Percentiles rank a stretch among this genome's conserved stretches.
Evolutionary conservation across 2,888 invertebrate species (phyloP).

Genomic region (Sceliomorpha sp.): DNA sequence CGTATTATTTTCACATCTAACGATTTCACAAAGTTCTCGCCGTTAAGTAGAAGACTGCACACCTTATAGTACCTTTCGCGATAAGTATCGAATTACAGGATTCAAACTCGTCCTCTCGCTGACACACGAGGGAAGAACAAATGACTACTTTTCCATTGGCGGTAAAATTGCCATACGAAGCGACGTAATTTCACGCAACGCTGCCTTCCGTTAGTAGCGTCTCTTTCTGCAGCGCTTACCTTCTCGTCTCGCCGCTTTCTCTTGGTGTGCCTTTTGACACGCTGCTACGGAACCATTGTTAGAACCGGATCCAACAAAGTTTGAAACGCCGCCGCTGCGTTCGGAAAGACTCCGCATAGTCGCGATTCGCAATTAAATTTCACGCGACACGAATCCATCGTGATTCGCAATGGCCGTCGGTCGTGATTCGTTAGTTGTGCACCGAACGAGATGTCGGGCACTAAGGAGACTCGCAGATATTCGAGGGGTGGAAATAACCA

Average conservation of each 20-base stretch:
- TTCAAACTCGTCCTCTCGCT: slow-evolving; percentile 11
- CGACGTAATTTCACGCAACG: slow-evolving; percentile 72
- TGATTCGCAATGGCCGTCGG: slow-evolving; percentile 23
- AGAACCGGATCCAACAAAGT: slow-evolving; percentile 53
- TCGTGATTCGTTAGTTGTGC: slow-evolving; percentile 22
- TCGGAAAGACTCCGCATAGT: slow-evolving; percentile 28
- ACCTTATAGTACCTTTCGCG: neutral
- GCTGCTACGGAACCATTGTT: slow-evolving; percentile 37
- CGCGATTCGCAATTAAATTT: slow-evolving; percentile 66
- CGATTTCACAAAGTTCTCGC: no score
- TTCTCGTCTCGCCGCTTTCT: slow-evolving; percentile 35
- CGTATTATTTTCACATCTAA: no score
- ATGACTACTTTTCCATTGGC: slow-evolving; percentile 14
- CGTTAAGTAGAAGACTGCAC: neutral
- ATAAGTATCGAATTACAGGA: slow-evolving; percentile 20
- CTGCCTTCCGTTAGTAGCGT: slow-evolving; percentile 23
- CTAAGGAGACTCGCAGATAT: slow-evolving; percentile 21
- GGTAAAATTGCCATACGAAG: slow-evolving; percentile 57
- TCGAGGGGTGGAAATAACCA: slow-evolving; percentile 36
- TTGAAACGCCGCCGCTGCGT: slow-evolving; percentile 53
- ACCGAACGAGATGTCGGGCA: slow-evolving; percentile 13
- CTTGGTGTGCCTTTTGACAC: slow-evolving; percentile 32
- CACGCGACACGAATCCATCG: slow-evolving; percentile 55
- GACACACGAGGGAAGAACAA: slow-evolving; percentile 5
- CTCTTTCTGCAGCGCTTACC: slow-evolving; percentile 31